Evolutionary conservation across 2,797 vertebrate species (phyloP), one percentile per base, ranked within the genome.

Genomic region (Sebastes steindachneri): DNA sequence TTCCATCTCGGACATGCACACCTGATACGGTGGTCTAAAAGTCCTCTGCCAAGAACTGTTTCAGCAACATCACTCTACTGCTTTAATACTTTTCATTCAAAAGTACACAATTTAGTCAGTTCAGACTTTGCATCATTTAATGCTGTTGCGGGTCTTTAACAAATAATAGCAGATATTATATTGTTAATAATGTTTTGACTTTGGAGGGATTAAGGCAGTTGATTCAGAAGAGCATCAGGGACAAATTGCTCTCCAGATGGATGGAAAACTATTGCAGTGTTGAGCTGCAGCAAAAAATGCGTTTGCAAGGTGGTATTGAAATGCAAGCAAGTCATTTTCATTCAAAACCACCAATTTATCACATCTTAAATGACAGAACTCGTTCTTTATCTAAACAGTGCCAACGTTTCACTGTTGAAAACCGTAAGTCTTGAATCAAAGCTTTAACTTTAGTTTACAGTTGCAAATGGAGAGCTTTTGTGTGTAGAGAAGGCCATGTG

Each of bases 191-290:
- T 54, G 26, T 53, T 68, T 31, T 54, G 14, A 31, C 19, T 57
- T 73, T 35, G 10, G 31, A 17, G 17, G 0, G 45, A 19, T 41
- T 23, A 28, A 68, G 5, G 5, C 10, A 8, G 8, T 23, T 53
- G 12, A 31, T 63, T 29, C 3, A 71, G 23, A 60, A 37, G 63
- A 69, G 68, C 25, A 77, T 87, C 83, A 87, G 83, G 86, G 73
- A 87, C 28, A 57, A 63, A 63, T 48, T 9, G 62, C 54, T 73
- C 58, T 74, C 53, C 57, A 63, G 7, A 58, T 66, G 25, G 12
- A 48, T 48, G 35, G 15, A 58, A 21, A 69, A 37, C 23, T 37
- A 15, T 63, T 1, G 7, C 73, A 54, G 60, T 19, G 25, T 33
- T 66, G 1, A 33, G 7, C 4, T 21, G 9, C 17, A 48, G 45